These are phyloP conservation scores for Hirudo medicinalis DNA, from an alignment of 1,140 invertebrate species.

Conservation along the genomic window DNA sequence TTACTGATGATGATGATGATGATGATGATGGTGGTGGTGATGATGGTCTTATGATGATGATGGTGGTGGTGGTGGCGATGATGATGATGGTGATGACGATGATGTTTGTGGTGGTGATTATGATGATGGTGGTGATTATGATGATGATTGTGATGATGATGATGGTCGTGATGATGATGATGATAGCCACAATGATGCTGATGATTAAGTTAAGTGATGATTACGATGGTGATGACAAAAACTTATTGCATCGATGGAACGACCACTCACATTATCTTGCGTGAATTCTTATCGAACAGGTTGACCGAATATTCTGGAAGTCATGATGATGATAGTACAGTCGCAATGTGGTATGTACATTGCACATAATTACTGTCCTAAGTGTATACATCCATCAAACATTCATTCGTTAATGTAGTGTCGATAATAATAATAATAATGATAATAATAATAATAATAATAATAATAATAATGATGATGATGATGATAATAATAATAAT, in stretches of 20 bases:
- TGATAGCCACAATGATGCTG: background rate
- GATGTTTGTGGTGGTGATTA: background rate
- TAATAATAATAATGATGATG: too few relatives aligned
- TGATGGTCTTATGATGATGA: background rate
- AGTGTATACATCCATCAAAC: too few relatives aligned
- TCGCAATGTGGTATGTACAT: too few relatives aligned
- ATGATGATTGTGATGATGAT: background rate
- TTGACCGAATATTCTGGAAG: constrained; percentile 72
- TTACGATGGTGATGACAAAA: background rate
- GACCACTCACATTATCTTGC: constrained; percentile 51
- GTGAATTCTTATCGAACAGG: constrained; percentile 73
- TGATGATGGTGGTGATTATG: background rate
- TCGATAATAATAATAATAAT: too few relatives aligned
- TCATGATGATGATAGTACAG: too few relatives aligned
- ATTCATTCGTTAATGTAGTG: background rate
- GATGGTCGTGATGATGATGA: background rate
- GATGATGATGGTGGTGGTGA: background rate
- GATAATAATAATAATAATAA: too few relatives aligned
- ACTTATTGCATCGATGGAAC: background rate
- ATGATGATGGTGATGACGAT: background rate
- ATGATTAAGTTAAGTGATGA: background rate
- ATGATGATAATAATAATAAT: too few relatives aligned
- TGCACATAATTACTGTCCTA: too few relatives aligned
- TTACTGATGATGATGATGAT: background rate
- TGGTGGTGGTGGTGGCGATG: background rate